Conservation (phyloP, 1,140 invertebrate species). For the Nasonia longicornis region DNA sequence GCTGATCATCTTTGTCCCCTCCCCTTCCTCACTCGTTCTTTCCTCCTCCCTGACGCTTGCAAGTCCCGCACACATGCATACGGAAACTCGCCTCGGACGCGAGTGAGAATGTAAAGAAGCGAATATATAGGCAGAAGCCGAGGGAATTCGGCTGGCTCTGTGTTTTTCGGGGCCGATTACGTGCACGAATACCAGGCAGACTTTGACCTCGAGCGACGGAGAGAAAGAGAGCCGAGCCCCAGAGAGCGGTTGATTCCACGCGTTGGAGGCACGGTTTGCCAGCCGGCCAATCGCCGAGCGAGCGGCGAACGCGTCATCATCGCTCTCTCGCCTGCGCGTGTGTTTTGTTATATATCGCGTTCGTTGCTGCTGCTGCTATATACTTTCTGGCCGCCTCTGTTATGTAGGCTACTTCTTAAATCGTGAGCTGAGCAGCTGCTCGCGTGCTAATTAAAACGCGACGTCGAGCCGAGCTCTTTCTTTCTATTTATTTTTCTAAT, state of each 20-base stretch:
- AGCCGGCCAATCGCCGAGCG: background rate
- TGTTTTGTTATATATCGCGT: background rate
- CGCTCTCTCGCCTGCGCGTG: background rate
- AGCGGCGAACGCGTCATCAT: background rate
- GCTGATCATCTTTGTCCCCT: background rate
- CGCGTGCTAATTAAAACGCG: background rate
- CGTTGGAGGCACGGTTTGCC: background rate
- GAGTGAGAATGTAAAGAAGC: background rate
- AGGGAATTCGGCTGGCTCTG: background rate
- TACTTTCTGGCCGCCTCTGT: too few species aligned
- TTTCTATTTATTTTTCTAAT: background rate
- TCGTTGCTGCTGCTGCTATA: too few species aligned
- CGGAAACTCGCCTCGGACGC: too few species aligned
- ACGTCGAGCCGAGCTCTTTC: background rate
- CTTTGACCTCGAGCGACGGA: background rate
- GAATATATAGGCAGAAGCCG: background rate
- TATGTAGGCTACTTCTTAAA: background rate
- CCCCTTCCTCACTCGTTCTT: background rate
- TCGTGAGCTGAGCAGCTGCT: too few species aligned
- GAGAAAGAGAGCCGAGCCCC: background rate
- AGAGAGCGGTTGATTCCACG: background rate
- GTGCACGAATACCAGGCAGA: background rate
- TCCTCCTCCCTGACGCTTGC: background rate
- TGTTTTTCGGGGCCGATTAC: background rate
- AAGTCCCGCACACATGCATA: too few species aligned